Evolutionary conservation across 1,140 invertebrate genomes (phyloP).

Genomic region (Fopius arisanus): DNA sequence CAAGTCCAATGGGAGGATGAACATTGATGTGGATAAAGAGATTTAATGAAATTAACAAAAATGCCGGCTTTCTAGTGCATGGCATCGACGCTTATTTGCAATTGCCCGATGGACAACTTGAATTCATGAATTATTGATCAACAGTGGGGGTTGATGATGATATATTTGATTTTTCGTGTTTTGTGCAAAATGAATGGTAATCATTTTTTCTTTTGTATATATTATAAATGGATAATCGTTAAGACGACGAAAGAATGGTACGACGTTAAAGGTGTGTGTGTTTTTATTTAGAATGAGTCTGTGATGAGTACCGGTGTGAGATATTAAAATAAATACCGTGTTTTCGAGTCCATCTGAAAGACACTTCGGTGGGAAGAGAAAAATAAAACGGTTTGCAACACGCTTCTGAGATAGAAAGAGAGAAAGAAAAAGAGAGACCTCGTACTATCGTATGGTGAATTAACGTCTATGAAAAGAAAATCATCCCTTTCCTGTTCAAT

Average conservation of each 20-base stretch:
- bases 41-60: slow-evolving; percentile 12
- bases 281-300: slow-evolving; percentile 64
- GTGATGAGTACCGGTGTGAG: slow-evolving; percentile 53
- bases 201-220: slow-evolving; percentile 58
- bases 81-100: slow-evolving; percentile 14
- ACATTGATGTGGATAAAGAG: slow-evolving; percentile 9
- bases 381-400: slow-evolving; percentile 21
- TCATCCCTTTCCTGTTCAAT: slow-evolving; percentile 27
- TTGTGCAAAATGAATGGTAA: slow-evolving; percentile 33
- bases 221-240: slow-evolving; percentile 53
- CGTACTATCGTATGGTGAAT: neutral
- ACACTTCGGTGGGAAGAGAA: slow-evolving; percentile 15
- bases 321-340: slow-evolving; percentile 22
- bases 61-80: slow-evolving; percentile 18
- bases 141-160: neutral
- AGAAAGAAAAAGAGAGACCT: neutral
- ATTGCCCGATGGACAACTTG: neutral
- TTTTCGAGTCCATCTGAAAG: neutral
- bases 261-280: slow-evolving; percentile 56
- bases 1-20: neutral
- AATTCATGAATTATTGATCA: slow-evolving; percentile 6
- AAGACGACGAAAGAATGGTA: slow-evolving; percentile 42
- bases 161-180: neutral
- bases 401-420: slow-evolving; percentile 29
- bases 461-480: slow-evolving; percentile 8